Evolutionary conservation across 2,113 vertebrate species (phyloP), one percentile per base, ranked within the genome.

Genomic region (Agapornis roseicollis): DNA sequence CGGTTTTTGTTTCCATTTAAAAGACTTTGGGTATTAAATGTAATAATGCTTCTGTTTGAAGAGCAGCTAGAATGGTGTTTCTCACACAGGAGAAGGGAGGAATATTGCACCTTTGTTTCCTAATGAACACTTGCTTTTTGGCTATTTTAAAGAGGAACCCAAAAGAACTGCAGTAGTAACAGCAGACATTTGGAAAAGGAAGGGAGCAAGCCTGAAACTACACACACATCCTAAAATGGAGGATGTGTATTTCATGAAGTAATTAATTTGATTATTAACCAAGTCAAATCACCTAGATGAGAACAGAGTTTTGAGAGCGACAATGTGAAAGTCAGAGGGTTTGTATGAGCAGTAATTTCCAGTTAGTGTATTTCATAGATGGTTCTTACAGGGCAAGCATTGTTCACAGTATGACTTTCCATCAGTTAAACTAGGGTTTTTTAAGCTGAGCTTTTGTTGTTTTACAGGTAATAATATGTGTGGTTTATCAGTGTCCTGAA

Each of bases 291-390:
- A 42, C 39, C 50, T n/a, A 5, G 69, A 22, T 6, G 8, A 55
- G 31, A 73, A 5, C n/a, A 9, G 37, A 66, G 70, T 10, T 63
- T 66, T 66, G 41, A 39, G 47, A 66, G 56, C 80, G 58, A 2
- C 74, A n/a, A 1, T 6, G 22, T 25, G 23, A 7, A 65, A 41
- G n/a, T 16, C 44, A 17, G 24, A 41, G 70, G 13, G 29, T 61
- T 73, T 56, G 18, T 29, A 71, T 44, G 50, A 71, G 66, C 13
- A 31, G 53, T 4, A 24, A 61, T 22, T n/a, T 8, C 35, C 55
- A 18, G 50, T 17, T 17, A 11, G 23, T n/a, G 33, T 9, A 3
- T 60, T 44, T 31, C 19, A 0, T 4, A 33, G 72, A n/a, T 3
- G 44, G 23, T 69, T 63, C 66, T 52, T 39, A 2, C 2, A 1